Percentiles rank a stretch among this genome's conserved stretches.
Evolutionary conservation across 2,888 invertebrate species (phyloP).

Genomic region (Archips xylosteana): DNA sequence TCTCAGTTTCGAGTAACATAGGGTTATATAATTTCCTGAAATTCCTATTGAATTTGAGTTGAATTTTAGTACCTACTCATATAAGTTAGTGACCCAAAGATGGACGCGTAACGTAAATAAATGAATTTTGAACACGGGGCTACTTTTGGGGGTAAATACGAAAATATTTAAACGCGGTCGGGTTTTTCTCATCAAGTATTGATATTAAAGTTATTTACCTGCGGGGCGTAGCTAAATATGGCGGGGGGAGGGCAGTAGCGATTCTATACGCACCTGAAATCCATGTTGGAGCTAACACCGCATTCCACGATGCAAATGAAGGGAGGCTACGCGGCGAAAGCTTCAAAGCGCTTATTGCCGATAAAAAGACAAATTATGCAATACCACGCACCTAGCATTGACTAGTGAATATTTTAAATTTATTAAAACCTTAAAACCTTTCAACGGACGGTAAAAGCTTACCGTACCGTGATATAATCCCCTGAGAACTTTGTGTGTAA

Average conservation of each 20-base stretch:
- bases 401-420: slow-evolving; percentile 53
- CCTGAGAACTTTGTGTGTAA: not conserved
- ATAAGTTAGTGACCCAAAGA: too few species aligned
- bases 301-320: slow-evolving; percentile 15
- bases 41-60: too few species aligned
- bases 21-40: too few species aligned
- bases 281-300: not conserved
- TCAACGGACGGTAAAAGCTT: not conserved
- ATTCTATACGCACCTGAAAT: not conserved
- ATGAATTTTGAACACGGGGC: too few species aligned
- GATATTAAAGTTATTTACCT: too few species aligned
- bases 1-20: too few species aligned
- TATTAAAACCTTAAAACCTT: not conserved
- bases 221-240: too few species aligned
- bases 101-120: too few species aligned
- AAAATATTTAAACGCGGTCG: too few species aligned
- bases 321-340: not conserved
- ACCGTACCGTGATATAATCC: not conserved
- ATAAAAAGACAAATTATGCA: slow-evolving; percentile 62
- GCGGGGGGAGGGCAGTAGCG: not conserved
- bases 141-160: too few species aligned
- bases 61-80: too few species aligned
- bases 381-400: slow-evolving; percentile 50
- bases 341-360: slow-evolving; percentile 53
- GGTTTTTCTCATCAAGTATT: too few species aligned